phyloP scores from a whole-genome alignment of 2,113 vertebrate species.

The Festucalex cinctus region DNA sequence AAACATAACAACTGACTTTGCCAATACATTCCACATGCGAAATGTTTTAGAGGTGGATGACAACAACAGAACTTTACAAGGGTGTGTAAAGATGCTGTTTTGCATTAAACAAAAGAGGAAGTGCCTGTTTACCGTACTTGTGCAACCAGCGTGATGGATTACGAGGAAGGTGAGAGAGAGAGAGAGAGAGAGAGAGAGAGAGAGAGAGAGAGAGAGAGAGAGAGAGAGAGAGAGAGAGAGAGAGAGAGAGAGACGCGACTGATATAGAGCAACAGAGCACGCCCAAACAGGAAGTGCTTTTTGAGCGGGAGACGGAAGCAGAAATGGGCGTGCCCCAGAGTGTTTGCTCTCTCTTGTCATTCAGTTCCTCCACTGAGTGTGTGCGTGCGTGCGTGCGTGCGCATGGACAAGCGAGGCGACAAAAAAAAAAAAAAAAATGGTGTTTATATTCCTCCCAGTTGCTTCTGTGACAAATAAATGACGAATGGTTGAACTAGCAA shows the following conservation, averaged over 20 bases:
- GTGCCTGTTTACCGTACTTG: neutral
- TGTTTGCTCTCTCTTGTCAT: constrained; percentile 11
- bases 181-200: neutral
- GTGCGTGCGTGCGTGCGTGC: neutral
- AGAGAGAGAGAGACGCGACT: neutral
- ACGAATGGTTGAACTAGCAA: constrained; percentile 1
- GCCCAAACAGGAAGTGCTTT: constrained; percentile 20
- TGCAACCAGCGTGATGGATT: neutral
- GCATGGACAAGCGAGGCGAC: constrained; percentile 35
- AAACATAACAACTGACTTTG: neutral
- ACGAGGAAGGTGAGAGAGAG: neutral
- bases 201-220: neutral
- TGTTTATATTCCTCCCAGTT: constrained; percentile 29
- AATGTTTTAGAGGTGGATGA: neutral
- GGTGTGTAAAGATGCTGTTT: neutral
- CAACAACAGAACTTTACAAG: neutral
- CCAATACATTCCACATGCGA: neutral
- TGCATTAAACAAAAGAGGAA: neutral
- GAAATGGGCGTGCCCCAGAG: neutral
- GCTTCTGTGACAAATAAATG: constrained; percentile 29
- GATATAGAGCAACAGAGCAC: neutral
- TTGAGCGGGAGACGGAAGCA: constrained; percentile 30
- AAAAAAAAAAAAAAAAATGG: constrained; percentile 18
- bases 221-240: neutral
- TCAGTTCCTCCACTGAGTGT: constrained; percentile 6